A percentile compares a stretch with the other conserved stretches of the same genome.
Conservation (phyloP, 2,888 invertebrate species). For the Eulithis prunata region DNA sequence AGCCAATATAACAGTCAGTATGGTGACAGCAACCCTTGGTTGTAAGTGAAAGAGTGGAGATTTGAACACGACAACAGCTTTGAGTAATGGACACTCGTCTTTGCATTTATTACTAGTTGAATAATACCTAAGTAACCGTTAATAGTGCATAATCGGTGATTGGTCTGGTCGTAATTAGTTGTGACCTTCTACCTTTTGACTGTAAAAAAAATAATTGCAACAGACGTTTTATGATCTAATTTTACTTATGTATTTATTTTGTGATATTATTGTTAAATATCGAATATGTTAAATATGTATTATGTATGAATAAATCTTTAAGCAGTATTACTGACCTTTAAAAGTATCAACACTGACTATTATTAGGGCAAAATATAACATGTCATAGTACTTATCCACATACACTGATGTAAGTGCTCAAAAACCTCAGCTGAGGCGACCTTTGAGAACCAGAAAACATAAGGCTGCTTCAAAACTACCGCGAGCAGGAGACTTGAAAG, state of each 20-base stretch:
- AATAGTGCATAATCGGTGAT: constrained; percentile 59
- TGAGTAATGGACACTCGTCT: constrained; percentile 49
- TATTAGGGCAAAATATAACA: not conserved
- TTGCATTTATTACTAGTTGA: constrained; percentile 59
- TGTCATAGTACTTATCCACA: not conserved
- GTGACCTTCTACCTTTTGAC: constrained; percentile 57
- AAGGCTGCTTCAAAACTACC: not conserved
- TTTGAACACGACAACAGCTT: constrained; percentile 22
- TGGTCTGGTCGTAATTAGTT: constrained; percentile 41
- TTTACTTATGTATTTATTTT: constrained; percentile 35
- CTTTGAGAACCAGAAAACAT: constrained; percentile 2
- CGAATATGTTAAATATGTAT: not conserved
- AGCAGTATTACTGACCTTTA: constrained; percentile 35
- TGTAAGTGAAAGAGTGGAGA: constrained; percentile 43
- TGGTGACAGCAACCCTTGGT: constrained; percentile 54
- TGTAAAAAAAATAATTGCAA: constrained; percentile 48
- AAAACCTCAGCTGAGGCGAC: not conserved
- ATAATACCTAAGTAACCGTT: constrained; percentile 51
- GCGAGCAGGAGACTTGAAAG: not conserved
- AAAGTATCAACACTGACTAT: not conserved
- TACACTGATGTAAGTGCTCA: not conserved
- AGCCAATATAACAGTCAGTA: constrained; percentile 40
- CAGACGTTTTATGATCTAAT: constrained; percentile 48
- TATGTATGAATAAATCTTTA: constrained; percentile 47
- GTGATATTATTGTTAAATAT: constrained; percentile 40